These are phyloP conservation scores for Rhorus exstirpatorius DNA, from an alignment of 2,888 invertebrate genomes.

Conservation along the genomic window DNA sequence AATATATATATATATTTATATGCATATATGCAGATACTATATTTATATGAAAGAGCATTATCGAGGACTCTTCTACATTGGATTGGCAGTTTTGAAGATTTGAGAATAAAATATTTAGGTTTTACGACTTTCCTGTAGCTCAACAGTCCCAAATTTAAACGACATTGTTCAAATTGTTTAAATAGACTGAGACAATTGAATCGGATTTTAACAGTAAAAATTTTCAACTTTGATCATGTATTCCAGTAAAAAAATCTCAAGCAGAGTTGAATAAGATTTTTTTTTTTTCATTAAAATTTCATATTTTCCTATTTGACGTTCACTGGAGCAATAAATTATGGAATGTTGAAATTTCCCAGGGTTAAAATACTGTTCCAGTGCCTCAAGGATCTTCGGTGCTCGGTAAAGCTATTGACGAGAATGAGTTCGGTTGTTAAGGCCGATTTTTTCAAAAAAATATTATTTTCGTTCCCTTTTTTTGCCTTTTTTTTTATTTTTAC, in stretches of 20 bases:
- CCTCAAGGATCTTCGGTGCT: too few species aligned
- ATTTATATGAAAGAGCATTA: constrained; percentile 19
- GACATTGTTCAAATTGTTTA: too few species aligned
- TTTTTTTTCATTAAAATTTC: too few species aligned
- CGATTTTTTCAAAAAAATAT: too few species aligned
- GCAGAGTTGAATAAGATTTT: neutral
- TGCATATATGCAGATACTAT: neutral
- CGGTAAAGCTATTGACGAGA: too few species aligned
- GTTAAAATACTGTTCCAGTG: too few species aligned
- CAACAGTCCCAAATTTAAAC: neutral
- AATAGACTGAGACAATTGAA: neutral
- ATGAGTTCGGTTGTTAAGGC: too few species aligned
- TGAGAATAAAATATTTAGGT: neutral
- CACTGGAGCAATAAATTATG: too few species aligned
- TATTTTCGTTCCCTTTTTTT: too few species aligned
- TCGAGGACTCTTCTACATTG: constrained; percentile 9
- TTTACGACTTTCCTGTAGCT: neutral
- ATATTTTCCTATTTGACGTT: too few species aligned
- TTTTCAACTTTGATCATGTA: neutral
- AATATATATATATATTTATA: constrained; percentile 5
- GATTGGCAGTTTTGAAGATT: constrained; percentile 35
- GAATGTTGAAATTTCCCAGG: too few species aligned
- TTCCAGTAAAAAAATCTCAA: neutral
- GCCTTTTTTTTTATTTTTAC: neutral
- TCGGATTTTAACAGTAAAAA: neutral